Percentiles rank a stretch among this genome's conserved stretches.
These are phyloP conservation scores for Urocynchramus pylzowi DNA, from an alignment of 2,113 vertebrate genomes.

Conservation along the genomic window DNA sequence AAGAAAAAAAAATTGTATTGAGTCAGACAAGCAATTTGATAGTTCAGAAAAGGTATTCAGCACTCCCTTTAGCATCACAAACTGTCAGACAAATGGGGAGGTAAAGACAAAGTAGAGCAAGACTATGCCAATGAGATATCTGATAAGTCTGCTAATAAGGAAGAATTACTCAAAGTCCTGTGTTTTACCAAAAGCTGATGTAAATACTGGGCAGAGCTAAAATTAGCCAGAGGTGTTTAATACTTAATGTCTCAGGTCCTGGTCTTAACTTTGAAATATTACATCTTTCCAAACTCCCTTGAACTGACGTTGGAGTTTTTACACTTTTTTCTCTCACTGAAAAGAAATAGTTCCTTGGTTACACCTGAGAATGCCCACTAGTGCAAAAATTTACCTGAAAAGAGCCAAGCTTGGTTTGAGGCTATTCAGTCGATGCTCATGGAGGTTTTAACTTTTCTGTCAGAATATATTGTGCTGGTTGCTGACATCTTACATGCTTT, in stretches of 20 bases:
- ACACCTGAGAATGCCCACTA: not conserved
- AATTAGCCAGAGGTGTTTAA: not conserved
- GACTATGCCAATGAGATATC: not conserved
- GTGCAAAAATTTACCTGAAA: not conserved
- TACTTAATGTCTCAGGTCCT: not conserved
- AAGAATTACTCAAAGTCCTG: not conserved
- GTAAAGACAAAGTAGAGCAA: not conserved
- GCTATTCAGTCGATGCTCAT: fast-evolving
- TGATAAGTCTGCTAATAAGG: not conserved
- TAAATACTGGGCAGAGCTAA: not conserved
- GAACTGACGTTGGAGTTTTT: not conserved
- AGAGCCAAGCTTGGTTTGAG: not conserved
- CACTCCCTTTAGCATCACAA: not conserved
- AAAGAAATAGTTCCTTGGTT: not conserved
- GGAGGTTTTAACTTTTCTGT: not conserved
- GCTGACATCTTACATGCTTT: not conserved
- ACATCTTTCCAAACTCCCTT: not conserved
- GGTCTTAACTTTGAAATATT: not conserved
- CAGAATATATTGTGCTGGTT: not conserved
- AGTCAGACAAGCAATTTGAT: not conserved
- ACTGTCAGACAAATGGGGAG: not conserved
- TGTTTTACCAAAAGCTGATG: not conserved
- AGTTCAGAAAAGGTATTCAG: not conserved
- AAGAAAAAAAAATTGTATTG: not conserved
- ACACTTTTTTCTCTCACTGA: not conserved